Percentiles rank a stretch among this genome's conserved stretches.
phyloP scores from a whole-genome alignment of 1,140 invertebrate genomes.

The Eumaeus atala region DNA sequence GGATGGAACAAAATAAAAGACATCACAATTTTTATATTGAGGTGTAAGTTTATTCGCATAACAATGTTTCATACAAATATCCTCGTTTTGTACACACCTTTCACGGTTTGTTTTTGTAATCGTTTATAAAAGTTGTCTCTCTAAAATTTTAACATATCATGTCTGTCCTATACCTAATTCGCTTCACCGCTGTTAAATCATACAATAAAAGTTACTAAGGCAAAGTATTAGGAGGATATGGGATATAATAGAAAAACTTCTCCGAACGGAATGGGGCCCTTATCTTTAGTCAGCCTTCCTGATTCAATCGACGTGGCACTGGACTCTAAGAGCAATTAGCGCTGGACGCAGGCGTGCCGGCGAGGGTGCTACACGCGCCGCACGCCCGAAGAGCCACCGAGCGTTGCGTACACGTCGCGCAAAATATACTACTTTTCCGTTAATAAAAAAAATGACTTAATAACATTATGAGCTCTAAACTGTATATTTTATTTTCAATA shows the following conservation, averaged over 20 bases:
- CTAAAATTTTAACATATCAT: conserved; percentile 72
- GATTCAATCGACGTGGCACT: conserved; percentile 44
- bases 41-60: conserved; percentile 75
- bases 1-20: conserved; percentile 50
- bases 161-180: conserved; percentile 72
- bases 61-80: conserved; percentile 74
- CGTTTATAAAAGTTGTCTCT: conserved; percentile 73
- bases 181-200: conserved; percentile 67
- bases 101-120: conserved; percentile 67
- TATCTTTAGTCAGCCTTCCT: conserved; percentile 53
- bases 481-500: background rate
- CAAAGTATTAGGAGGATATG: conserved; percentile 58
- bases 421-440: too few species aligned
- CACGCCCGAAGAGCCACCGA: conserved; percentile 4
- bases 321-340: conserved; percentile 12
- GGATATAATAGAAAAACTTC: conserved; percentile 46
- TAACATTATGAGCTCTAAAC: background rate
- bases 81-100: conserved; percentile 73
- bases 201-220: conserved; percentile 61
- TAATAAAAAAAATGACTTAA: background rate
- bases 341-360: background rate
- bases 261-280: conserved; percentile 60
- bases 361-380: background rate
- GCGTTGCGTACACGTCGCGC: conserved; percentile 2
- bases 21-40: conserved; percentile 65